Conservation (phyloP, 2,888 invertebrate genomes). For the Punctoribates punctum region DNA sequence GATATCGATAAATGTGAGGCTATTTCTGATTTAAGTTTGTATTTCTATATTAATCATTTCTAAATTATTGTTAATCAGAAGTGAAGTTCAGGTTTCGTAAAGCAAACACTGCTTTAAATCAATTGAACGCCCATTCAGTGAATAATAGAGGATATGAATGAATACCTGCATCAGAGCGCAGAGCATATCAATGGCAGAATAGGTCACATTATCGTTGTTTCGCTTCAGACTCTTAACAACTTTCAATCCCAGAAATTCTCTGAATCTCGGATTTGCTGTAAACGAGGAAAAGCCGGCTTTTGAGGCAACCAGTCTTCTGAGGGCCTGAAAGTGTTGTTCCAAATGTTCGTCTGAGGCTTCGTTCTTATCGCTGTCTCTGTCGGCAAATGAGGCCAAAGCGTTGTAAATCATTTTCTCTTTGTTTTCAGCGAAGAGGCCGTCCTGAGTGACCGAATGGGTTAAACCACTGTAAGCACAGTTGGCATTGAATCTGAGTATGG, state of each 20-base stretch:
- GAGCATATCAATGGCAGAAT: constrained; percentile 94
- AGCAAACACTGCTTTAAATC: background rate
- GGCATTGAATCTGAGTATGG: constrained; percentile 90
- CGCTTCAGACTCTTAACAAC: constrained; percentile 84
- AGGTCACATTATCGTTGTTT: constrained; percentile 83
- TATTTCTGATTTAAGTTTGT: too few relatives aligned
- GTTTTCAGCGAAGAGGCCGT: constrained; percentile 58
- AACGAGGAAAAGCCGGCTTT: constrained; percentile 97
- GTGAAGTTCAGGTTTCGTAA: background rate
- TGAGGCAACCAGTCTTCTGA: constrained; percentile 87
- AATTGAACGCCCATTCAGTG: background rate
- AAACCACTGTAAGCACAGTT: constrained; percentile 97
- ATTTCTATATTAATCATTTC: too few relatives aligned
- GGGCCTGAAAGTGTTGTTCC: constrained; percentile 91
- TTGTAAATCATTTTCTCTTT: constrained; percentile 93
- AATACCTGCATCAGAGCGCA: constrained; percentile 88
- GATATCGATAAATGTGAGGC: too few relatives aligned
- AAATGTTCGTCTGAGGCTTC: constrained; percentile 59
- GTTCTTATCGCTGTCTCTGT: constrained; percentile 64
- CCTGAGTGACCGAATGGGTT: constrained; percentile 90
- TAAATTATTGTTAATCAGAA: background rate
- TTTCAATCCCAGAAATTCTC: constrained; percentile 88
- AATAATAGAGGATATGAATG: too few relatives aligned
- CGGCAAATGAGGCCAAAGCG: constrained; percentile 78
- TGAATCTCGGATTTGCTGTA: constrained; percentile 80